These are phyloP conservation scores for Trachemys scripta DNA, from an alignment of 2,113 vertebrate genomes.

Conservation along the genomic window DNA sequence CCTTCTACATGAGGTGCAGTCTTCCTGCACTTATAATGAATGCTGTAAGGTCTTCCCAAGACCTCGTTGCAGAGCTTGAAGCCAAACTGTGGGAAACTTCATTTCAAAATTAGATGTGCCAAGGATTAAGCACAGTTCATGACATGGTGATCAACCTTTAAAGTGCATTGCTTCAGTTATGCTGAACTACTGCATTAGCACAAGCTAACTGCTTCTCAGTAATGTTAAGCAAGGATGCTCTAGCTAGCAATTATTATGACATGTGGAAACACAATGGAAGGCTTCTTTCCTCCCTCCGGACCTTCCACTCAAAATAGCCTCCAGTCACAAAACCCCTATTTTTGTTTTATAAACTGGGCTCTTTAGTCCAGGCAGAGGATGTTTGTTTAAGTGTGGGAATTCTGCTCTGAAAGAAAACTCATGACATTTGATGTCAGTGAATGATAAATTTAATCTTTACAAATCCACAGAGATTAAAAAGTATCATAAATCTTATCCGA, in stretches of 20 bases:
- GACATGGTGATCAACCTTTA: background rate
- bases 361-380: background rate
- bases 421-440: background rate
- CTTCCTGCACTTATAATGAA: conserved; percentile 69
- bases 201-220: background rate
- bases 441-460: background rate
- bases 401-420: background rate
- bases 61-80: conserved; percentile 28
- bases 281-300: background rate
- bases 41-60: background rate
- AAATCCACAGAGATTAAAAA: background rate
- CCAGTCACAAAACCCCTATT: background rate
- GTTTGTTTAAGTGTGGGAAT: background rate
- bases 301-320: background rate
- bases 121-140: background rate
- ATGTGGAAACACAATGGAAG: background rate
- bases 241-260: background rate
- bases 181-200: background rate
- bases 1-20: conserved; percentile 50
- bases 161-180: background rate
- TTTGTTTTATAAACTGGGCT: background rate
- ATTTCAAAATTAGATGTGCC: conserved; percentile 1
- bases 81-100: conserved; percentile 22
- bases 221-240: rapidly evolving
- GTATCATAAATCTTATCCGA: background rate